Base-by-base conservation (phyloP, 1,140 invertebrate species). In the Geopemphigus sp. region DNA sequence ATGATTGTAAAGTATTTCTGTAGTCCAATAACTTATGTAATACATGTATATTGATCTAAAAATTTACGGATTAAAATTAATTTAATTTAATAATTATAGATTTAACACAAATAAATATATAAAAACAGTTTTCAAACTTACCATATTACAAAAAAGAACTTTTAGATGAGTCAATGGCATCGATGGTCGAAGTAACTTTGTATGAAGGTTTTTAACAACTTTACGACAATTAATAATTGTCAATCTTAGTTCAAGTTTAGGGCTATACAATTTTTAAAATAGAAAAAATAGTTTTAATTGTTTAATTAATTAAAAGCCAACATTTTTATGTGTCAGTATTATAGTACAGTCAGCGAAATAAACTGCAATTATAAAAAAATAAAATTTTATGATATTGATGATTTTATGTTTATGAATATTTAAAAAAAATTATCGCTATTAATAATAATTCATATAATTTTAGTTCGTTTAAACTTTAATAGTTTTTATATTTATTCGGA, bases 91-190 rank as follows among this genome's bases (percentile, higher is more conserved):
- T 39, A 3, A 39, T 39, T 39, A n/a, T n/a, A 1, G 4, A 64
- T 4, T 39, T 64, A 64, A 12, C 24, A 47, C 12, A 47, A 39
- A 47, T 45, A 66, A 66, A 2, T 15, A 26, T 19, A 61, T 61
- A 14, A 3, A 61, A 17, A 32, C 15, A 17, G n/a, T 45, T 1
- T 26, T 26, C 19, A 70, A 54, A 72, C 24, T 88, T 83, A 92
- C 87, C 83, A 88, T 85, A 84, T 91, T 89, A 85, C 92, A 94
- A 85, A 94, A 94, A 74, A 93, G 88, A 57, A 91, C 89, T 83
- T 91, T 90, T 59, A 93, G 87, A 84, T 92, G 90, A 14, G 90
- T 89, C 17, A 94, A 84, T 11, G 92, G 92, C 91, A 94, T 92
- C 26, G 89, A 87, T 26, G 88, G 87, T 81, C 88, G 88, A 5